Base-by-base conservation (phyloP, 2,113 vertebrate genomes). In the Pagrus major region DNA sequence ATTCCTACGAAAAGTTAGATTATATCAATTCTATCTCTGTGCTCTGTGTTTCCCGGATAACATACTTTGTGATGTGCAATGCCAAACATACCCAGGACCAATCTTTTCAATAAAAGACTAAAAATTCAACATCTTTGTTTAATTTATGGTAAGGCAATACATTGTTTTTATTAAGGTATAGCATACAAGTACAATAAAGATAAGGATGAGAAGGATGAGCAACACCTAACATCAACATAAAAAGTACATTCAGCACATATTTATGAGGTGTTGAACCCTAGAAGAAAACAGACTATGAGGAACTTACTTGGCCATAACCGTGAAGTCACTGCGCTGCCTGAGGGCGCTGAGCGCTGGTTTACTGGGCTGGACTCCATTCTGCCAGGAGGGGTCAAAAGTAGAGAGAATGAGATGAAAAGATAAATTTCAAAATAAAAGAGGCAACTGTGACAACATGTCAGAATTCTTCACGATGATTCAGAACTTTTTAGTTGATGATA, bases 281-380 rank as follows among this genome's bases (percentile, higher is more conserved):
- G 5, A 14, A 59, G 0, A 25, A 42, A 74, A 78, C 9, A 55
- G 27, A 47, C 27, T 29, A 3, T 44, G 11, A 63, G 44, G 33
- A 71, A 95, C 96, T 97, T 93, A 98, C 97, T 97, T 98, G 66
- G 97, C 97, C 96, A 98, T 97, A 72, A 98, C 84, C 0, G 96
- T 97, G 61, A 98, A 98, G 90, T 98, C 97, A 59, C 97, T 98
- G 79, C 96, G 95, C 70, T 98, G 97, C 84, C 95, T 95, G 68
- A 96, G 95, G 16, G 96, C 96, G 15, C 69, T 95, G 51, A 94
- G 91, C 23, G 82, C 84, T 1, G 96, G 94, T 2, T 96, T 96
- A 84, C 86, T 96, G 33, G 94, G 86, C 83, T 96, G 96, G 54
- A 96, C 92, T 80, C 96, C 97, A 94, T 98, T 98, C 96, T 98